Evolutionary conservation across 2,888 invertebrate genomes (phyloP).

Genomic region (Hemistola chrysoprasaria): DNA sequence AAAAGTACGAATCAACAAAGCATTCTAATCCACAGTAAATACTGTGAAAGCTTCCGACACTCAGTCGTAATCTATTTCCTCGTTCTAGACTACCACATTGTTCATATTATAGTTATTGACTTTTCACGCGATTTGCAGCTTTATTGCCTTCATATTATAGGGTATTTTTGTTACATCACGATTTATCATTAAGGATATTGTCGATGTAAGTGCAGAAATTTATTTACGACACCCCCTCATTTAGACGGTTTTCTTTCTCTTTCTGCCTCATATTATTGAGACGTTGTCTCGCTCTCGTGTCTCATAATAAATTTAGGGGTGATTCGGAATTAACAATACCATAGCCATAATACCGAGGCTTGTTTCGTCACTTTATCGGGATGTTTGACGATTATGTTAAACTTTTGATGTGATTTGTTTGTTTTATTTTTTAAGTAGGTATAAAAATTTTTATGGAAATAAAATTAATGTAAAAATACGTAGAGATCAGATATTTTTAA

Average conservation of each 20-base stretch:
- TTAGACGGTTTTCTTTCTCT: constrained; percentile 54
- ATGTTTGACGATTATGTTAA: constrained; percentile 48
- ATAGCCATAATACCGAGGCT: constrained; percentile 63
- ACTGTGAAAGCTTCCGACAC: constrained; percentile 60
- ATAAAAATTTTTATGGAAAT: too few relatives aligned
- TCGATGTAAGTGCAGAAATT: constrained; percentile 61
- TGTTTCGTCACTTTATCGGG: constrained; percentile 54
- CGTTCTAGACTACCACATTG: constrained; percentile 55
- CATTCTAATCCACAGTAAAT: constrained; percentile 59
- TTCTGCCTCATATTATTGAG: constrained; percentile 36
- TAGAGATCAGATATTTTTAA: too few relatives aligned
- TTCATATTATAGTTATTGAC: constrained; percentile 39
- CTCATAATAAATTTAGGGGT: constrained; percentile 66
- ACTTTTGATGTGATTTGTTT: constrained; percentile 37
- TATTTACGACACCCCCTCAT: constrained; percentile 74
- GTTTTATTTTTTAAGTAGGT: constrained; percentile 19
- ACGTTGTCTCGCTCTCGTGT: constrained; percentile 46
- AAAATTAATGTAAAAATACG: too few relatives aligned
- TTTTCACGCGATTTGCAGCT: constrained; percentile 34
- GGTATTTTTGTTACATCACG: constrained; percentile 26
- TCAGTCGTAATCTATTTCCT: constrained; percentile 61
- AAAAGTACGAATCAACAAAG: constrained; percentile 36
- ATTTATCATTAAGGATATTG: constrained; percentile 53
- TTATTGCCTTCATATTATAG: constrained; percentile 26
- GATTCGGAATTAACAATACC: constrained; percentile 69